These are phyloP conservation scores for Todiramphus saurophagus DNA, from an alignment of 2,113 vertebrate genomes.

Conservation along the genomic window DNA sequence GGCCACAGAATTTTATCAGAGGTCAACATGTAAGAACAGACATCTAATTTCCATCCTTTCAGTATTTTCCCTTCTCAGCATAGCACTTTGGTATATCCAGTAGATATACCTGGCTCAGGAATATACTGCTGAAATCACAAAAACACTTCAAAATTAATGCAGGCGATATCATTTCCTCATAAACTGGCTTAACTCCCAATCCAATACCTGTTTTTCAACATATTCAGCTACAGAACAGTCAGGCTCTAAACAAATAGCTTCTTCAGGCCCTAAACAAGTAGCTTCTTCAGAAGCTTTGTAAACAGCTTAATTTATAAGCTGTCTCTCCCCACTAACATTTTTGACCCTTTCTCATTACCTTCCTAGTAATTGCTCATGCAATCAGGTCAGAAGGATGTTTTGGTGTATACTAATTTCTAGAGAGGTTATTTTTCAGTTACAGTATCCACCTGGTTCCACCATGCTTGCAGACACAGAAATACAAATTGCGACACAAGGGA, in stretches of 20 bases:
- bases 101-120: background rate
- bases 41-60: background rate
- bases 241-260: background rate
- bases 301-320: background rate
- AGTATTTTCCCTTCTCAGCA: background rate
- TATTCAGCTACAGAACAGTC: background rate
- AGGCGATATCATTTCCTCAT: background rate
- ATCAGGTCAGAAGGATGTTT: background rate
- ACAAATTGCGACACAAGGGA: background rate
- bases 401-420: background rate
- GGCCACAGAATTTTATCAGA: background rate
- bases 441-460: background rate
- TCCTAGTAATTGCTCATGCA: background rate
- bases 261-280: background rate
- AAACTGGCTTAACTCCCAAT: background rate
- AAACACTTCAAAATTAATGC: background rate
- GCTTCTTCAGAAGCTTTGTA: background rate
- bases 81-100: background rate
- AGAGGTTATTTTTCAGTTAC: background rate
- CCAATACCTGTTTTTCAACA: background rate
- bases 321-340: background rate
- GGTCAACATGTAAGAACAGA: background rate
- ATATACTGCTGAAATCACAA: background rate
- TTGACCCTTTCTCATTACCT: background rate
- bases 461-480: background rate